Percentiles rank a stretch among this genome's conserved stretches.
Evolutionary conservation across 2,113 vertebrate species (phyloP).

Genomic region (Macaca mulatta): DNA sequence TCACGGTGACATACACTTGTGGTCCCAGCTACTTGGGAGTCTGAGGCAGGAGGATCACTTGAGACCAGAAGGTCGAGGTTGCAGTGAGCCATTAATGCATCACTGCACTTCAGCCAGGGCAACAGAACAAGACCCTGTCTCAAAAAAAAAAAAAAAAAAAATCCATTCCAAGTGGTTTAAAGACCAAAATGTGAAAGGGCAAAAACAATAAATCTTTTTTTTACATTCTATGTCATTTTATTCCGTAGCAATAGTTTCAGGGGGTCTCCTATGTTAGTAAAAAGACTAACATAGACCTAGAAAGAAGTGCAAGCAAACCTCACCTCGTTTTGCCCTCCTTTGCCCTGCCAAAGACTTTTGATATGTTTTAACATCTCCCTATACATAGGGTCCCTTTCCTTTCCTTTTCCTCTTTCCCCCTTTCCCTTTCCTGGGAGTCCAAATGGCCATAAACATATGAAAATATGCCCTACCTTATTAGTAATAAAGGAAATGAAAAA

Average conservation of each 20-base stretch:
- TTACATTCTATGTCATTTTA: not conserved
- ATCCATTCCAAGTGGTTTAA: constrained; percentile 55
- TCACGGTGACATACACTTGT: not conserved
- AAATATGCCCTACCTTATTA: not conserved
- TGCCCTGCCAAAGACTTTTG: not conserved
- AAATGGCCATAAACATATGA: not conserved
- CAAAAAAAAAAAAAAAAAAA: not conserved
- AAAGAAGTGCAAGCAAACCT: not conserved
- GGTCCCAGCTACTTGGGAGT: not conserved
- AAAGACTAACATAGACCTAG: no score
- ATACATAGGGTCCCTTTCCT: not conserved
- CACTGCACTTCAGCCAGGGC: not conserved
- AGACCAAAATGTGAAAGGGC: not conserved
- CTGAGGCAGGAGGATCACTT: not conserved
- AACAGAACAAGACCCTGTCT: not conserved
- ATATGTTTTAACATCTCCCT: constrained; percentile 12
- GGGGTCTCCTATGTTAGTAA: no score
- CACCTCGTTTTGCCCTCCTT: not conserved
- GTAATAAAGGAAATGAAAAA: not conserved
- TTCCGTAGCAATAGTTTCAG: no score
- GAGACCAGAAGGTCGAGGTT: not conserved
- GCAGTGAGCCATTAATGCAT: not conserved
- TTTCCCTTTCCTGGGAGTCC: no score
- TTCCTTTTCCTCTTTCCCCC: no score
- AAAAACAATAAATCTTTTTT: not conserved